Conservation (phyloP, 2,113 vertebrate species). For the zebrafish (Danio rerio) region DNA sequence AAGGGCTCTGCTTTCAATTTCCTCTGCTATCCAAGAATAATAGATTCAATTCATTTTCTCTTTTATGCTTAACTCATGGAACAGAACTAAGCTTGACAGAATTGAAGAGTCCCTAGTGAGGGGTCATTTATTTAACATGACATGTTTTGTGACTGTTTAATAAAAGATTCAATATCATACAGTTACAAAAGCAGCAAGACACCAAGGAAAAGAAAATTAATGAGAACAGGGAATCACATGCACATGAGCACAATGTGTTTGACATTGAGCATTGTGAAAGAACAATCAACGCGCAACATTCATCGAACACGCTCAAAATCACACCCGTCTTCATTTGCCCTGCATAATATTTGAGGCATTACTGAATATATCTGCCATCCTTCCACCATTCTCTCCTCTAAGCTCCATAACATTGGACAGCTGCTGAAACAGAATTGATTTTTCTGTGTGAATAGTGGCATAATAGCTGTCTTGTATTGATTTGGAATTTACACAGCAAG, state of each 20-base stretch:
- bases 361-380: background rate
- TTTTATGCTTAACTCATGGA: background rate
- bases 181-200: constrained; percentile 5
- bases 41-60: no score
- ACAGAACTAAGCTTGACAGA: background rate
- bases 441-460: constrained; percentile 9
- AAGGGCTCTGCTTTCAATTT: no score
- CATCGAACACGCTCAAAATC: background rate
- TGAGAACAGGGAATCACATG: background rate
- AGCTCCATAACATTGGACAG: constrained; percentile 20
- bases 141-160: background rate
- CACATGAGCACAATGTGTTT: background rate
- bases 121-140: background rate
- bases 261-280: constrained; percentile 10
- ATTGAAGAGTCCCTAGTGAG: background rate
- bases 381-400: background rate
- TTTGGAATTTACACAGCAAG: constrained; percentile 33
- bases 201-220: background rate
- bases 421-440: constrained; percentile 38
- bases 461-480: constrained; percentile 36
- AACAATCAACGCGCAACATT: constrained; percentile 5
- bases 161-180: background rate
- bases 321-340: constrained; percentile 40
- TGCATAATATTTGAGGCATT: constrained; percentile 32
- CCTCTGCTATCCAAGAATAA: no score